Conservation (phyloP, 2,797 vertebrate species). For the Coccyzus lansbergi region DNA sequence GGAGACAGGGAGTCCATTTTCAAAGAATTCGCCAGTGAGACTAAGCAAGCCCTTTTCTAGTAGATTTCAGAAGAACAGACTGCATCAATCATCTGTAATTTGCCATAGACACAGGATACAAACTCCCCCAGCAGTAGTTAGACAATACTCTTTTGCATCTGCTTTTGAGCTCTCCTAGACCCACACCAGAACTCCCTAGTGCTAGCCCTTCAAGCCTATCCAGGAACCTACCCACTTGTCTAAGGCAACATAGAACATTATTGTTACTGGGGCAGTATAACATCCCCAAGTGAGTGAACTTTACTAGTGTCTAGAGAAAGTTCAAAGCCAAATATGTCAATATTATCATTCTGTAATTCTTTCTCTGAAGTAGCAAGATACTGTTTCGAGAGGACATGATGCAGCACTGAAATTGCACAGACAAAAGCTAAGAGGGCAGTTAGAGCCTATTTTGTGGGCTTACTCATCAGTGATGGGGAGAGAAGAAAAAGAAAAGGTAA, state of each 20-base stretch:
- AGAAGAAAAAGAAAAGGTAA: background rate
- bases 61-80: background rate
- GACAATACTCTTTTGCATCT: background rate
- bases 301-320: background rate
- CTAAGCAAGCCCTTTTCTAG: background rate
- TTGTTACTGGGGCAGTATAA: background rate
- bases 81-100: background rate
- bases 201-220: background rate
- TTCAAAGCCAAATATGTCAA: background rate
- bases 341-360: background rate
- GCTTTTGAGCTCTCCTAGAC: background rate
- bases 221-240: background rate
- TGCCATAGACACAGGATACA: background rate
- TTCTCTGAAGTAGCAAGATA: background rate
- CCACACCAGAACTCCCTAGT: background rate
- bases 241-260: background rate
- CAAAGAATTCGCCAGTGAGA: background rate
- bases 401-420: background rate
- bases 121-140: background rate
- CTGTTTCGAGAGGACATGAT: background rate
- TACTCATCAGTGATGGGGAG: fast-evolving
- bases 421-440: background rate
- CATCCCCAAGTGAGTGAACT: background rate
- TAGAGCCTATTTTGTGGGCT: background rate
- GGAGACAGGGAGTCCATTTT: fast-evolving